Base-by-base conservation (phyloP, 2,113 vertebrate species). In the Fukomys damarensis region DNA sequence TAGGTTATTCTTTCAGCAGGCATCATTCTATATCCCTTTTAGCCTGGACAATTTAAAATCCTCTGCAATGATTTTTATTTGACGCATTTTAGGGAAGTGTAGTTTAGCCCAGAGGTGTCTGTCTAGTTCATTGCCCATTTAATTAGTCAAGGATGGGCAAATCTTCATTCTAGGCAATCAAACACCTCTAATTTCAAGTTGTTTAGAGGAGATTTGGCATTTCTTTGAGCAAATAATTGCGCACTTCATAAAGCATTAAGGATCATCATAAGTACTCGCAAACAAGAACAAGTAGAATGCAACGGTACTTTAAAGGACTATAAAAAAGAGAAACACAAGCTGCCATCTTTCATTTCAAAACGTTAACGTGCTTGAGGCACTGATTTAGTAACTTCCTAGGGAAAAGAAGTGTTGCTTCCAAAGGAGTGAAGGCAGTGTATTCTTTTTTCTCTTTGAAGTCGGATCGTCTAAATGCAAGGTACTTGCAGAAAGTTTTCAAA, bases 211-310 rank as follows among this genome's bases (percentile, higher is more conserved):
- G 80, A 97, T 70, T 74, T 90, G 43, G 20, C 98, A 95, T 96
- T 95, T 83, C 56, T 97, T 81, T 95, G 80, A 97, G 90, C 41
- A 98, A 97, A 97, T 86, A 97, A 97, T 56, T 22, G 52, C 93
- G 16, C 63, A 92, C 52, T 96, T 96, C 96, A 95, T 76, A 97
- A 98, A 97, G 94, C 74, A 97, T 91, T 92, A 92, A 96, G 88
- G 66, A 96, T 59, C 56, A 2, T 91, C 91, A 96, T 19, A 96
- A 84, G 81, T 77, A 93, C 86, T 43, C 65, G 85, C 28, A 92
- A 96, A 81, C 13, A 86, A 58, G 77, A 93, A 1, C 16, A 32
- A 52, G 72, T 3, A 49, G 61, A 96, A 82, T 22, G 89, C 84
- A 96, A 81, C 30, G 95, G 72, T 4, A 54, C 8, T 41, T 86